A percentile compares a stretch with the other conserved stretches of the same genome.
Conservation (phyloP, 1,140 invertebrate genomes). For the Pollicipes pollicipes region DNA sequence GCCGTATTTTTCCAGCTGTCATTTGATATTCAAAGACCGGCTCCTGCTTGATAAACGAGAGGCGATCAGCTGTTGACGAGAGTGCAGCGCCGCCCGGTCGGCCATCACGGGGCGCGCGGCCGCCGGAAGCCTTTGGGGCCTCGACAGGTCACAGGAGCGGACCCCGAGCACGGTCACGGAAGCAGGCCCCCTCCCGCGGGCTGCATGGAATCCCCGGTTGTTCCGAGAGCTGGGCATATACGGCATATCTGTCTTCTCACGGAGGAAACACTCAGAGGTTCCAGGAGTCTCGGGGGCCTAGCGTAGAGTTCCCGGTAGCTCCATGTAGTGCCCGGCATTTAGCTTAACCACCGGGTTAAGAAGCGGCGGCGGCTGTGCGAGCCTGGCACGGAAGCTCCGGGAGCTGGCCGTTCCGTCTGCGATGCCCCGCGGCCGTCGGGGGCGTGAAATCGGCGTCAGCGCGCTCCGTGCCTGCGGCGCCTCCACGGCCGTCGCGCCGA, state of each 20-base stretch:
- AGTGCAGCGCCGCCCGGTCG: too few relatives aligned
- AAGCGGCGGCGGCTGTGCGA: too few relatives aligned
- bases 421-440: too few relatives aligned
- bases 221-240: neutral
- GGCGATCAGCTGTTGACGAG: neutral
- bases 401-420: too few relatives aligned
- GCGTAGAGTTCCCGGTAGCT: neutral
- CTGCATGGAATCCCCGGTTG: too few relatives aligned
- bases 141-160: neutral
- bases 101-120: too few relatives aligned
- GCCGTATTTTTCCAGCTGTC: neutral
- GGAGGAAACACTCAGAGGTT: neutral
- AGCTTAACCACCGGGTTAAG: neutral
- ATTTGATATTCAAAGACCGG: neutral
- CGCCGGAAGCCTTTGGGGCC: too few relatives aligned
- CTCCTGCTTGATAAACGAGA: neutral
- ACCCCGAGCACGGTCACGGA: neutral
- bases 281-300: neutral
- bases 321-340: neutral
- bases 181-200: neutral
- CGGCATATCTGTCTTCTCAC: neutral
- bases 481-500: too few relatives aligned
- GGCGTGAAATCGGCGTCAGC: too few relatives aligned
- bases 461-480: too few relatives aligned
- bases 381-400: too few relatives aligned